These are phyloP conservation scores for Heliocidaris erythrogramma DNA, from an alignment of 35 echinoderm and acorn worm genomes.

Conservation along the genomic window DNA sequence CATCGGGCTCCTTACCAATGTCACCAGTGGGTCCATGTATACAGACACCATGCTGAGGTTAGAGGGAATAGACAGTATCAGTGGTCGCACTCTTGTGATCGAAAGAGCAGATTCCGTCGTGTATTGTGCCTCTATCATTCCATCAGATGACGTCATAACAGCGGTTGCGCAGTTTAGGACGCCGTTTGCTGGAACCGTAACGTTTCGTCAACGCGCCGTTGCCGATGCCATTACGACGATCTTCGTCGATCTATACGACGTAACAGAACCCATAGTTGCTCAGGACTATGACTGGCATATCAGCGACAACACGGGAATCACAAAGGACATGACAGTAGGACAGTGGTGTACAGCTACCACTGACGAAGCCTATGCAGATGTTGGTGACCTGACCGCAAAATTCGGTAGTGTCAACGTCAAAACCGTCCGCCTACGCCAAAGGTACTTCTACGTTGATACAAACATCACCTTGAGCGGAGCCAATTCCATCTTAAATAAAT, in stretches of 20 bases:
- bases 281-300: slow-evolving; percentile 68
- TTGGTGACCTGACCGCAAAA: slow-evolving; percentile 61
- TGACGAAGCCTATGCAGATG: neutral
- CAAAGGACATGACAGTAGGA: slow-evolving; percentile 56
- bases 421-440: slow-evolving; percentile 49
- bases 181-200: slow-evolving; percentile 81
- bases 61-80: slow-evolving; percentile 53
- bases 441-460: slow-evolving; percentile 69
- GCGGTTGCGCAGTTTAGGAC: slow-evolving; percentile 71
- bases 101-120: neutral
- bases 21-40: slow-evolving; percentile 36
- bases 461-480: slow-evolving; percentile 64
- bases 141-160: slow-evolving; percentile 63
- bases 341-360: slow-evolving; percentile 57
- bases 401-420: slow-evolving; percentile 65
- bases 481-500: slow-evolving; percentile 65
- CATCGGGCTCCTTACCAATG: slow-evolving; percentile 47
- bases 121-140: slow-evolving; percentile 68
- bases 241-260: slow-evolving; percentile 72
- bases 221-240: slow-evolving; percentile 60
- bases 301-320: slow-evolving; percentile 47
- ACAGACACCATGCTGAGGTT: slow-evolving; percentile 37
- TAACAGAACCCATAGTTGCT: slow-evolving; percentile 37
- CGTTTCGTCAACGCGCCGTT: slow-evolving; percentile 60
- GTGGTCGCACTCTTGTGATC: slow-evolving; percentile 69